Base-by-base conservation (phyloP, 2,888 invertebrate species). In the Anodontia alba region DNA sequence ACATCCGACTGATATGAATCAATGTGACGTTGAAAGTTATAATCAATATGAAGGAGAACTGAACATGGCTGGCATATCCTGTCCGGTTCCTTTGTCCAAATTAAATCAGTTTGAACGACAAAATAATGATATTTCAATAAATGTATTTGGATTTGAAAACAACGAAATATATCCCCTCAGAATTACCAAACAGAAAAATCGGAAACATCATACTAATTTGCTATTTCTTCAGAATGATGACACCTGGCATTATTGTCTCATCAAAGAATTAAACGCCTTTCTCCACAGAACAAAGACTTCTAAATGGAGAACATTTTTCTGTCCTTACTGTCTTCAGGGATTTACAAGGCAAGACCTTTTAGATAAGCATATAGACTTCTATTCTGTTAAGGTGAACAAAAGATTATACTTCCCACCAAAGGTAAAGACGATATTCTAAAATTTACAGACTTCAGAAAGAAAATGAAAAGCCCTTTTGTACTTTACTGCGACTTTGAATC, bases 91-190 rank as follows among this genome's bases (percentile, higher is more conserved):
- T 38, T n/a, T 67, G 20, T 68, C 71, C 29, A 54, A 81, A 46
- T 72, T 84, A 17, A 51, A 66, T 26, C 73, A 73, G 68, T 82
- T 82, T 73, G 82, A 82, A 70, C 72, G 69, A 26, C 57, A 75
- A 66, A 84, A 81, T 57, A 26, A 15, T 3, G 17, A 75, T 29
- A 57, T 75, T 33, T 81, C 81, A 2, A 43, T 85, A 15, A 82
- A 80, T 43, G 78, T 85, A 1, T 78, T 76, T 75, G 80, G 84
- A 10, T 73, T 62, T 26, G 76, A 79, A 33, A 29, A 71, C 26
- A 54, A 70, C 15, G 73, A 76, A 67, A 66, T 78, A 46, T 79
- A 42, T 31, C 83, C 71, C 0, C 29, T 76, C 8, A 33, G 42
- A 66, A 70, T 76, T 20, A 77, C 81, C 12, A 69, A 81, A 49